These are phyloP conservation scores for Eulimnadia texana DNA, from an alignment of 1,140 invertebrate genomes.

Conservation along the genomic window DNA sequence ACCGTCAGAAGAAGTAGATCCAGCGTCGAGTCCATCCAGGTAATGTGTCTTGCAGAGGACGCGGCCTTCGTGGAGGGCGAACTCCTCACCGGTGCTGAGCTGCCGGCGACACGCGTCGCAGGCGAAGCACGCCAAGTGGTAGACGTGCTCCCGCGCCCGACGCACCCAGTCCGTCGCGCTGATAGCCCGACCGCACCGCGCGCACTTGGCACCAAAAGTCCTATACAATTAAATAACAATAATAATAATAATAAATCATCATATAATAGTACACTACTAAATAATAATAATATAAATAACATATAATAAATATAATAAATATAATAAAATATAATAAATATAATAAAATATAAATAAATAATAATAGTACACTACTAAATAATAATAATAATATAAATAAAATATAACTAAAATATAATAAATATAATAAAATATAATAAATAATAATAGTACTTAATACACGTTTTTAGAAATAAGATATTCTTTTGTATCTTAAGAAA, in stretches of 20 bases:
- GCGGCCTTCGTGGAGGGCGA: conserved; percentile 80
- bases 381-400: too few species aligned
- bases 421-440: too few species aligned
- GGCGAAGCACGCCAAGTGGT: conserved; percentile 95
- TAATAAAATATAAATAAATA: too few species aligned
- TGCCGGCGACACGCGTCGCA: conserved; percentile 95
- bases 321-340: neutral
- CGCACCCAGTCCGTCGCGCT: conserved; percentile 93
- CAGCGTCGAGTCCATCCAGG: conserved; percentile 79
- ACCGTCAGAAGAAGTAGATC: conserved; percentile 66
- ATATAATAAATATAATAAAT: too few species aligned
- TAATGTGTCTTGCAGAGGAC: conserved; percentile 94
- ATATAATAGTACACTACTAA: too few species aligned
- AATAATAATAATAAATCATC: too few species aligned
- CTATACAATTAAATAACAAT: conserved; percentile 46
- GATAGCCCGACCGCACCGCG: conserved; percentile 82
- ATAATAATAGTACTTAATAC: too few species aligned
- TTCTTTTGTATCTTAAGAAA: too few species aligned
- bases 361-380: too few species aligned
- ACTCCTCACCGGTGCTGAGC: conserved; percentile 92
- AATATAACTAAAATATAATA: too few species aligned
- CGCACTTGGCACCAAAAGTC: conserved; percentile 90
- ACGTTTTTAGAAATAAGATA: too few species aligned
- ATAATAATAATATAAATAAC: too few species aligned
- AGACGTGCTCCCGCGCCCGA: conserved; percentile 80